Percentiles rank a stretch among this genome's conserved stretches.
Conservation (phyloP, 2,797 vertebrate genomes). For the Adelosebastes latens region DNA sequence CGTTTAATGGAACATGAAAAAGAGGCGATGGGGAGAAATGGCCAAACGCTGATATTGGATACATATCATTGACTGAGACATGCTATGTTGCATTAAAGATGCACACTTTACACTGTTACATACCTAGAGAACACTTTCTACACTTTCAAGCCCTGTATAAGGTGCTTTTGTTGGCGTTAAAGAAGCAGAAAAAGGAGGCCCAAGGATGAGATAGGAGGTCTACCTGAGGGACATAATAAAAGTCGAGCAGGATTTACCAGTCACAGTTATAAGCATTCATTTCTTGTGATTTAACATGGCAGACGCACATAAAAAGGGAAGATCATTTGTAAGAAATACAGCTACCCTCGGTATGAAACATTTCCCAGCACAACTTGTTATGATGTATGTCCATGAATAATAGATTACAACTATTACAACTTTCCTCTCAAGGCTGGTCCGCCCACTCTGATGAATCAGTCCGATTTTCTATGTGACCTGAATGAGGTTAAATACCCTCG, state of each 20-base stretch:
- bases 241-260: conserved; percentile 33
- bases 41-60: conserved; percentile 42
- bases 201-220: neutral
- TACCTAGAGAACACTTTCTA: neutral
- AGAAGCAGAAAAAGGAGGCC: conserved; percentile 5
- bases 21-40: conserved; percentile 35
- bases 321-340: conserved; percentile 42
- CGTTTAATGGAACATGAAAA: conserved; percentile 69
- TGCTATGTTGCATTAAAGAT: neutral
- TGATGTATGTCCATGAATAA: conserved; percentile 39
- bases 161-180: conserved; percentile 17
- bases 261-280: conserved; percentile 29
- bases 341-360: conserved; percentile 8
- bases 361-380: conserved; percentile 21
- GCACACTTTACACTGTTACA: neutral
- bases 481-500: conserved; percentile 9
- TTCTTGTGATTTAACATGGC: conserved; percentile 22
- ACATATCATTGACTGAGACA: conserved; percentile 44
- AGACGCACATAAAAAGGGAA: conserved; percentile 19
- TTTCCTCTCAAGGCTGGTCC: conserved; percentile 26
- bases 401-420: conserved; percentile 19
- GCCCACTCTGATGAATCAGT: conserved; percentile 11
- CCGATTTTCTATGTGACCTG: conserved; percentile 23
- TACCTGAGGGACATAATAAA: conserved; percentile 48
- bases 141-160: neutral